These are phyloP conservation scores for Nyctalus aviator DNA, from an alignment of 2,797 vertebrate species.

Conservation along the genomic window DNA sequence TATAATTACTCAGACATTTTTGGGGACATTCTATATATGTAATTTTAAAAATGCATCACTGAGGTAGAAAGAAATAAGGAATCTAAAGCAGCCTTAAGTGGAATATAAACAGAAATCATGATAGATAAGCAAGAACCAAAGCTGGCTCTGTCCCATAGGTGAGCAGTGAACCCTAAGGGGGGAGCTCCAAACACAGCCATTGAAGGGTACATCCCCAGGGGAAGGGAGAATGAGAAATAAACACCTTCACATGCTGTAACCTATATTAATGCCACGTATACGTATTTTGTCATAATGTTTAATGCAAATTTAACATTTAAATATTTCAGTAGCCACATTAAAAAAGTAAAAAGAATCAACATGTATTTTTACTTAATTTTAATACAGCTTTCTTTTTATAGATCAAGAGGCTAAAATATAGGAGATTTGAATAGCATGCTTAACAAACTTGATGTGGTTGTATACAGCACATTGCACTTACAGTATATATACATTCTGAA, in stretches of 20 bases:
- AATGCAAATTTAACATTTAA: not conserved
- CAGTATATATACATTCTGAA: not conserved
- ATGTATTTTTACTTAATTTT: not conserved
- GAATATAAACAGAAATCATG: not conserved
- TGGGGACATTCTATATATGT: not conserved
- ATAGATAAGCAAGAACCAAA: not conserved
- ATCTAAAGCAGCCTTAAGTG: not conserved
- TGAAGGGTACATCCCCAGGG: not conserved
- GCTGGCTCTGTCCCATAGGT: not conserved
- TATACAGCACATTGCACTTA: not conserved
- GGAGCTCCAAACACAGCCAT: not conserved
- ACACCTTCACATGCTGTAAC: not conserved
- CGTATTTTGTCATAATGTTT: not conserved
- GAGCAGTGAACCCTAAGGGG: not conserved
- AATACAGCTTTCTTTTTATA: not conserved
- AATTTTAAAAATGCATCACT: not conserved
- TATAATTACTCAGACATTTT: too few species aligned
- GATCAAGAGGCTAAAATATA: not conserved
- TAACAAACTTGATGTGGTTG: not conserved
- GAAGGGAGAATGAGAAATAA: not conserved
- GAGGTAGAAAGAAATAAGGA: not conserved
- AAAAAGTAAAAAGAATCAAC: constrained; percentile 5
- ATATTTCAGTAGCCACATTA: not conserved
- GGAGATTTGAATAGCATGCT: not conserved
- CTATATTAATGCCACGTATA: not conserved